These are phyloP conservation scores for Ophraella communa DNA, from an alignment of 2,888 invertebrate species.

Conservation along the genomic window DNA sequence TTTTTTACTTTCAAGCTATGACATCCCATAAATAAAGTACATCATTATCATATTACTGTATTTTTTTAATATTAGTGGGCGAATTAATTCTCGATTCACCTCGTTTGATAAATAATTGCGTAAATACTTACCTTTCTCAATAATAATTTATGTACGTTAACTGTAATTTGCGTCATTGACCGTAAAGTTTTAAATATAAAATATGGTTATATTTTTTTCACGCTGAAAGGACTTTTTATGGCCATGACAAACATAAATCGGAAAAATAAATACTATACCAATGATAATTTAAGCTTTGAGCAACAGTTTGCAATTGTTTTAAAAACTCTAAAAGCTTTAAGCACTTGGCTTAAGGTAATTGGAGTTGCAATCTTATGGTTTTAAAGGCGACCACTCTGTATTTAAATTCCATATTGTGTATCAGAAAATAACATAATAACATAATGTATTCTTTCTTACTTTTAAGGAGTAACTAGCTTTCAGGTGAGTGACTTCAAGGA, in stretches of 20 bases:
- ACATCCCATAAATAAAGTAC: not conserved
- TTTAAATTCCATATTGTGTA: conserved; percentile 6
- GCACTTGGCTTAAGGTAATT: not conserved
- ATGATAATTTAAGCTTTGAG: too few relatives aligned
- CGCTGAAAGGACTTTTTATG: not conserved
- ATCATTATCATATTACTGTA: not conserved
- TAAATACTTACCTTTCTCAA: conserved; percentile 1
- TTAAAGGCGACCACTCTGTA: not conserved
- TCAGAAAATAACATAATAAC: not conserved
- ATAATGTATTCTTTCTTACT: not conserved
- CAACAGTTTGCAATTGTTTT: too few relatives aligned
- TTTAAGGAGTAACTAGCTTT: conserved; percentile 9
- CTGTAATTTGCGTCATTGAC: not conserved
- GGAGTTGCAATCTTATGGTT: not conserved
- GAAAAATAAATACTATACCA: too few relatives aligned
- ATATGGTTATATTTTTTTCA: not conserved
- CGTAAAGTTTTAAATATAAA: not conserved
- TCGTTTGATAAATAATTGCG: not conserved
- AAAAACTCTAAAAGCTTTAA: too few relatives aligned
- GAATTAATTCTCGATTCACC: not conserved
- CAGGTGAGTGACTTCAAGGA: conserved; percentile 18
- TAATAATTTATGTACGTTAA: not conserved
- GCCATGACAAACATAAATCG: too few relatives aligned
- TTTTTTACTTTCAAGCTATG: not conserved
- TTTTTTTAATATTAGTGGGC: not conserved